Conservation (phyloP, 1,140 invertebrate genomes). For the Lineus longissimus region DNA sequence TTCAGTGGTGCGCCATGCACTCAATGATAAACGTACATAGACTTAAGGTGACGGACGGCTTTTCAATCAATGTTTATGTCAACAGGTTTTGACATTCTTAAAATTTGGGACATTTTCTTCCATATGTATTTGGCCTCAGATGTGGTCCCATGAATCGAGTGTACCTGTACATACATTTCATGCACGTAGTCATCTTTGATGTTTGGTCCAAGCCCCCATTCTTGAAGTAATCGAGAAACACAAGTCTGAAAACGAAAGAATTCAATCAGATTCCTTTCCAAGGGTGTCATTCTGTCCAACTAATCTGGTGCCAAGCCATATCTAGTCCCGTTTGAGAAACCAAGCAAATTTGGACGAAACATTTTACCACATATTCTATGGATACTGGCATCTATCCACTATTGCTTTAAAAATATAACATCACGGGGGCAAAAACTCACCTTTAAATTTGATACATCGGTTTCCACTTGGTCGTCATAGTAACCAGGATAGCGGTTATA, state of each 20-base stretch:
- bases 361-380: no score
- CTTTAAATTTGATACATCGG: conserved; percentile 83
- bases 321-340: no score
- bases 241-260: conserved; percentile 57
- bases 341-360: background rate
- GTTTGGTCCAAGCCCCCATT: conserved; percentile 71
- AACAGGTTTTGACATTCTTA: no score
- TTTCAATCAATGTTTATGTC: no score
- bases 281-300: no score
- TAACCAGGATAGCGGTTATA: conserved; percentile 88
- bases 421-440: conserved; percentile 44
- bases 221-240: conserved; percentile 74
- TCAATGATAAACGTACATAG: no score
- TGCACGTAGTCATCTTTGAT: conserved; percentile 92
- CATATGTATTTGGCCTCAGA: no score
- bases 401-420: background rate
- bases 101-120: no score
- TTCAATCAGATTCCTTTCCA: no score
- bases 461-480: conserved; percentile 80
- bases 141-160: background rate
- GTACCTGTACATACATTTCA: conserved; percentile 67
- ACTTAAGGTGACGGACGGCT: no score
- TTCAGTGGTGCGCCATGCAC: no score
- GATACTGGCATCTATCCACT: conserved; percentile 3
- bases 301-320: no score